Evolutionary conservation across 1,140 invertebrate genomes (phyloP), one percentile per base, ranked within the genome.

Genomic region (Ruditapes philippinarum): DNA sequence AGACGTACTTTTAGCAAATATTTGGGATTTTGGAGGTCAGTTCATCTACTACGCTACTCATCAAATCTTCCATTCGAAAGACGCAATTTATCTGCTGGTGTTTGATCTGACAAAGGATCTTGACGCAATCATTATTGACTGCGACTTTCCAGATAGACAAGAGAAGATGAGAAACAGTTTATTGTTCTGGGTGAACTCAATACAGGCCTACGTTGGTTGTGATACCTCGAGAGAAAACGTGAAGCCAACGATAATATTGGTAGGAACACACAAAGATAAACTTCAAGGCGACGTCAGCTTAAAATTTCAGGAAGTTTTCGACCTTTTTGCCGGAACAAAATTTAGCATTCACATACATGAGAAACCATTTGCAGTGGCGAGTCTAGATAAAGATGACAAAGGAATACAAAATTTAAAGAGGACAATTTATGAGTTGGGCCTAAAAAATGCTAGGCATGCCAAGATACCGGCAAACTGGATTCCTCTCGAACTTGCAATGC

Each of bases 131-230:
- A 28, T 62, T 0, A 25, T 4, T 4, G 57, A 62, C 28, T 1
- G 9, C 0, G 57, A 62, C 57, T 62, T 62, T 14, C 57, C 22
- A 5, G 25, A 62, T 3, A 25, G 57, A 28, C 22, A 62, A 28
- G 57, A 62, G 5, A 62, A 62, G n/a, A 62, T 62, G 57, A 62
- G 28, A 62, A 62, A 62, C 25, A 62, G 57, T 62, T 28, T 62
- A 4, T 4, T 62, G 25, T 62, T 62, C 14, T 62, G 57, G 57
- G n/a, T 62, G 25, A 62, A 62, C 28, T 62, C 57, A 1, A 62
- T 62, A 28, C 1, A 62, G 25, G 57, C 57, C 9, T 62, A 28
- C 28, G 57, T 62, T 28, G 57, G 57, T 5, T 28, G n/a, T 1
- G 57, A 62, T 9, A 25, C 25, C 14, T 9, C n/a, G 3, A 25